A percentile compares a stretch with the other conserved stretches of the same genome.
Conservation (phyloP, 2,888 invertebrate genomes). For the Heteromurus nitidus region DNA sequence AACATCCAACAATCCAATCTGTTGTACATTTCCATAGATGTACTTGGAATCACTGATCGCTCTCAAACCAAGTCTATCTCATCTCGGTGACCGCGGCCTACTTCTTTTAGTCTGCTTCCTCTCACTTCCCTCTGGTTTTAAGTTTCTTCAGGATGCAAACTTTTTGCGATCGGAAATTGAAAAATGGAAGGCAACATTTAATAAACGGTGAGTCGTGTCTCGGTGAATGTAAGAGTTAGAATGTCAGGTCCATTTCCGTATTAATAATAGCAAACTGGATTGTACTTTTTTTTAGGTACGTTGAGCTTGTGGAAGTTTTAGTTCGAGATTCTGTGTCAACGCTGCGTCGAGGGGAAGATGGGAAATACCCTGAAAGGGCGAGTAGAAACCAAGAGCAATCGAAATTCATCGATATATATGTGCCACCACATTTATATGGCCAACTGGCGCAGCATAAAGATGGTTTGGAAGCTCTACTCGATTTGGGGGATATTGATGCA, state of each 20-base stretch:
- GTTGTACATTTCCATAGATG: conserved; percentile 76
- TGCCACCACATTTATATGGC: conserved; percentile 89
- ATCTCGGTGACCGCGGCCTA: conserved; percentile 86
- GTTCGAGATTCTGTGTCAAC: conserved; percentile 91
- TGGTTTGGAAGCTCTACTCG: conserved; percentile 79
- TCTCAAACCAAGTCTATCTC: conserved; percentile 81
- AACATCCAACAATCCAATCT: not conserved
- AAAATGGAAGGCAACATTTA: conserved; percentile 86
- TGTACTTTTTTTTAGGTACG: conserved; percentile 80
- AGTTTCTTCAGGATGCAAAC: conserved; percentile 80
- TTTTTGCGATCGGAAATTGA: conserved; percentile 84
- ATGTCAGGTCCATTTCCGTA: no score
- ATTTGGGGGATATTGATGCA: conserved; percentile 73
- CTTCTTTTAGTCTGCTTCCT: conserved; percentile 86
- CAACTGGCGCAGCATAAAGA: conserved; percentile 84
- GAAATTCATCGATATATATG: conserved; percentile 75
- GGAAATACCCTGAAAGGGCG: conserved; percentile 83
- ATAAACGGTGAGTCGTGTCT: conserved; percentile 79
- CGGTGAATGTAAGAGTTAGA: not conserved
- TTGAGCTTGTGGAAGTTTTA: conserved; percentile 90
- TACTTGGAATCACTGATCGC: conserved; percentile 86
- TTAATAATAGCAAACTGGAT: no score
- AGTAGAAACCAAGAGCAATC: conserved; percentile 77
- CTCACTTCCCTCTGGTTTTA: conserved; percentile 83
- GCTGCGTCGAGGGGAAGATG: conserved; percentile 87